phyloP scores from a whole-genome alignment of 2,113 vertebrate species.

The Lycaon pictus region DNA sequence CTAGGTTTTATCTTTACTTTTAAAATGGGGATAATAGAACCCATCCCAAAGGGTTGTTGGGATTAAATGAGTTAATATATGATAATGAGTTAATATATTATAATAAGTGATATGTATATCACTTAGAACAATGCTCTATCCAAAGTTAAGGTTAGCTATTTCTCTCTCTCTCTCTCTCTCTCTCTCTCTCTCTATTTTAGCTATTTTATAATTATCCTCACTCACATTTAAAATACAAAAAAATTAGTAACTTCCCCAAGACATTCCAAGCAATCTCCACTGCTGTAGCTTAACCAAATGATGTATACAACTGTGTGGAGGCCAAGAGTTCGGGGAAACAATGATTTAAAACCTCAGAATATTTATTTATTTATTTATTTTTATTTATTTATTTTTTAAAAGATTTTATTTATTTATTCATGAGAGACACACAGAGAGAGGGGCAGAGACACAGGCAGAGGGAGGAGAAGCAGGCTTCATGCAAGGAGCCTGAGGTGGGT shows the following conservation, averaged over 20 bases:
- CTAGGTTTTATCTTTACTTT: not conserved
- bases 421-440: too few relatives aligned
- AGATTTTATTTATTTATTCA: too few relatives aligned
- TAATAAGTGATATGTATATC: not conserved
- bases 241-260: not conserved
- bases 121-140: constrained; percentile 29
- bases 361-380: too few relatives aligned
- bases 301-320: not conserved
- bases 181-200: too few relatives aligned
- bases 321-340: not conserved
- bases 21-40: not conserved
- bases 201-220: constrained; percentile 39
- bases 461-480: too few relatives aligned
- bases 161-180: too few relatives aligned
- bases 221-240: constrained; percentile 58
- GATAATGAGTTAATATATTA: constrained; percentile 17
- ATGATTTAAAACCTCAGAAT: not conserved
- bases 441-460: too few relatives aligned
- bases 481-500: too few relatives aligned
- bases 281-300: not conserved
- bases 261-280: not conserved
- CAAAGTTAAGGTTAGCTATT: constrained; percentile 45
- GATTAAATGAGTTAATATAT: constrained; percentile 21
- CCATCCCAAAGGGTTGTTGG: not conserved
- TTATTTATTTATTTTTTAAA: too few relatives aligned